These are phyloP conservation scores for Clarias platycephalus DNA, from an alignment of 2,797 vertebrate species.

Conservation along the genomic window DNA sequence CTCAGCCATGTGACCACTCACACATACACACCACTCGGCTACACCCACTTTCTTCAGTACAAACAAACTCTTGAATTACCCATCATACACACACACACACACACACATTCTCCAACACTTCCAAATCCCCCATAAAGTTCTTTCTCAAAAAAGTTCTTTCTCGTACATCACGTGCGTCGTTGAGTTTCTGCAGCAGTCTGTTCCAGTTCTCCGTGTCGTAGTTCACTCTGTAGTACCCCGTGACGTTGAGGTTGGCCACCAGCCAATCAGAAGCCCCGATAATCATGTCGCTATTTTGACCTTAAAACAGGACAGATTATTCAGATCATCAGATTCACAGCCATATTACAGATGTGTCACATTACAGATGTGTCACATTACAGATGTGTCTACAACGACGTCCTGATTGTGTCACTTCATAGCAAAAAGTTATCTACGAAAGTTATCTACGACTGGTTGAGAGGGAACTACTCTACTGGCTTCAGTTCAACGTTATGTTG, in stretches of 20 bases:
- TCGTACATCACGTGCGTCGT: slow-evolving; percentile 48
- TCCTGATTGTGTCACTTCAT: too few species aligned
- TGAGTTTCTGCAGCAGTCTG: slow-evolving; percentile 68
- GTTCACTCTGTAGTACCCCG: slow-evolving; percentile 90
- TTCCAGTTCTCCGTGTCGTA: slow-evolving; percentile 86
- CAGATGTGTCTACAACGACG: too few species aligned
- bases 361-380: not conserved
- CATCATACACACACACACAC: too few species aligned
- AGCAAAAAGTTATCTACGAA: too few species aligned
- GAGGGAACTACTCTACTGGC: too few species aligned
- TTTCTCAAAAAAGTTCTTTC: too few species aligned
- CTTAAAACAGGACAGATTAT: slow-evolving; percentile 41
- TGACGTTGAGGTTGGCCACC: slow-evolving; percentile 80
- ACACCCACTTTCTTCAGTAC: not conserved
- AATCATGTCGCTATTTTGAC: fast-evolving
- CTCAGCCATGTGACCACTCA: not conserved
- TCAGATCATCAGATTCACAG: not conserved
- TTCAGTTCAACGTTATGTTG: too few species aligned
- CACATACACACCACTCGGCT: not conserved
- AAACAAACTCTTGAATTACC: not conserved
- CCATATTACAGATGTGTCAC: not conserved
- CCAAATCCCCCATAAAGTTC: too few species aligned
- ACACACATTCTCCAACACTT: not conserved
- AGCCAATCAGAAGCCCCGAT: slow-evolving; percentile 63
- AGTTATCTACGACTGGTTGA: too few species aligned